Conservation (phyloP, 2,888 invertebrate species). For the Zaprionus lineosus region DNA sequence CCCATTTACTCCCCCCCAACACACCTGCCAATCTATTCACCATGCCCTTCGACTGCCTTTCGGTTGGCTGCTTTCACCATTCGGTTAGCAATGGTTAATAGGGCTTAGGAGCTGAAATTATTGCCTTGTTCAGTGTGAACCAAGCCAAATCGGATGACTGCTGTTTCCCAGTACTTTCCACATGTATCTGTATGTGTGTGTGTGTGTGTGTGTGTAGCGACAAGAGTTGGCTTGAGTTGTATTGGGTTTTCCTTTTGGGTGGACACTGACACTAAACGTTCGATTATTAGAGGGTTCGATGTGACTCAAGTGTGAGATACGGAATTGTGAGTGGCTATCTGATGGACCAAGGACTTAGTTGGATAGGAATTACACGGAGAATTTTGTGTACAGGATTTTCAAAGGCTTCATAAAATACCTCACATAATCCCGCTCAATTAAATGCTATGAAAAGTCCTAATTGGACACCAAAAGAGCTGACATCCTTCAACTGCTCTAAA, state of each 20-base stretch:
- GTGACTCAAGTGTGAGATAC: constrained; percentile 29
- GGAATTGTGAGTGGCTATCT: not conserved
- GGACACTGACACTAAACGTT: constrained; percentile 62
- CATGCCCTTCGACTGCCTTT: constrained; percentile 28
- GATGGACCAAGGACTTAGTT: not conserved
- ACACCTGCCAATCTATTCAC: constrained; percentile 4
- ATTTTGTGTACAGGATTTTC: too few relatives aligned
- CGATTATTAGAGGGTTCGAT: constrained; percentile 61
- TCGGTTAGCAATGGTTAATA: constrained; percentile 77
- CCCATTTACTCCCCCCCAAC: too few relatives aligned
- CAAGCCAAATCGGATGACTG: constrained; percentile 73
- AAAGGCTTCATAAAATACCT: too few relatives aligned
- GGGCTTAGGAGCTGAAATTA: constrained; percentile 77
- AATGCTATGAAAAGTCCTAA: too few relatives aligned
- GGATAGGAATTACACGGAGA: too few relatives aligned
- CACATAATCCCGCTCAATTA: too few relatives aligned
- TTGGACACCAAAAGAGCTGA: too few relatives aligned
- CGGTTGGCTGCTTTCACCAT: constrained; percentile 70
- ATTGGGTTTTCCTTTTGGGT: constrained; percentile 24
- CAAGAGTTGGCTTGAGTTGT: constrained; percentile 22
- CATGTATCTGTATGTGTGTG: not conserved
- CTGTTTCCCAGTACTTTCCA: constrained; percentile 36
- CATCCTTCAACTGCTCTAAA: too few relatives aligned
- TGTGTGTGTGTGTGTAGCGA: constrained; percentile 22
- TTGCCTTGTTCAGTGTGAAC: constrained; percentile 78